Percentiles rank a stretch among this genome's conserved stretches.
phyloP scores from a whole-genome alignment of 2,113 vertebrate genomes.

The Bagarius yarrelli region DNA sequence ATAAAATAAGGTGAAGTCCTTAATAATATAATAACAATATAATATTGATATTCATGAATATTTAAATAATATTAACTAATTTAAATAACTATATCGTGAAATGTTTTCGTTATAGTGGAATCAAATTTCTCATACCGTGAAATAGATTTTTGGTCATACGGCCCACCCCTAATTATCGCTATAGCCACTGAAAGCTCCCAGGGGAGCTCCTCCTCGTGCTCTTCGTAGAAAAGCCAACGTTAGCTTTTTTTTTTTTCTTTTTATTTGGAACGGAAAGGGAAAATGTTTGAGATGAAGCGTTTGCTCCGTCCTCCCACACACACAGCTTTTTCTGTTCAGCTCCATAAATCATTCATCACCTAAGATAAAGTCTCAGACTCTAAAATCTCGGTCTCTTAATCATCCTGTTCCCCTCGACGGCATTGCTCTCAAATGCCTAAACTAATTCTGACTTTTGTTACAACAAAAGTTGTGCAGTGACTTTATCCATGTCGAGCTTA shows the following conservation, averaged over 20 bases:
- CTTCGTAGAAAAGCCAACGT: background rate
- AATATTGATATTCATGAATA: too few relatives aligned
- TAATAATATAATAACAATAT: too few relatives aligned
- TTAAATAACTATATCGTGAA: too few relatives aligned
- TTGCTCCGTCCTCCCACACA: slow-evolving; percentile 46
- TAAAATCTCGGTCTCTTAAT: slow-evolving; percentile 23
- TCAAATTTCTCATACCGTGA: too few relatives aligned
- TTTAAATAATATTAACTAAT: too few relatives aligned
- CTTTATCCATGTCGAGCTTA: background rate
- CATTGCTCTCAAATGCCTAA: background rate
- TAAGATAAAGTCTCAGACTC: slow-evolving; percentile 48
- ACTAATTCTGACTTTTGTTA: background rate
- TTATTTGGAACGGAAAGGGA: background rate
- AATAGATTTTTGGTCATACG: too few relatives aligned
- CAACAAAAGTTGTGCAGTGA: background rate
- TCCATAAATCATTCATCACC: slow-evolving; percentile 61
- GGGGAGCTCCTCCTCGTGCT: background rate
- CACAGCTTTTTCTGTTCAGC: slow-evolving; percentile 60
- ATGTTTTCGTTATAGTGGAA: too few relatives aligned
- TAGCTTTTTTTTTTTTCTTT: slow-evolving; percentile 19
- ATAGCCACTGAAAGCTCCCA: background rate
- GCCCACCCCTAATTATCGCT: slow-evolving; percentile 3
- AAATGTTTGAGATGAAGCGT: slow-evolving; percentile 45
- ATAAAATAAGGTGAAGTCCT: too few relatives aligned
- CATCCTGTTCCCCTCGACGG: background rate